Conservation (phyloP, 2,113 vertebrate species). For the Corydoras maculifer region DNA sequence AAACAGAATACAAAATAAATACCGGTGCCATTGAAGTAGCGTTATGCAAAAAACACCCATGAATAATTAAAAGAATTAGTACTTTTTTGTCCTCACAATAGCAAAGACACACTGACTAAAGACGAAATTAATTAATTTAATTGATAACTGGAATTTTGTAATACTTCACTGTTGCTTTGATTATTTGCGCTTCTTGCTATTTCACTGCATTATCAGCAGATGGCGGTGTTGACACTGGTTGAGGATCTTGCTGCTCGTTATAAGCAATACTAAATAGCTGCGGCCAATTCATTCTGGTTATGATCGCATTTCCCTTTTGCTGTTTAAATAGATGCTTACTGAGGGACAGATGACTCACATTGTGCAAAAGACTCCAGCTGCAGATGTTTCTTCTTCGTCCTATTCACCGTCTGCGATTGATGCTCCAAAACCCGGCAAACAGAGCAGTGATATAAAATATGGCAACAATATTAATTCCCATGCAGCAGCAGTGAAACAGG, state of each 20-base stretch:
- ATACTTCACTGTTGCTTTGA: neutral
- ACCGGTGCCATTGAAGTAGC: too few relatives aligned
- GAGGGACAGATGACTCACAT: conserved; percentile 57
- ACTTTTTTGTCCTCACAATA: too few relatives aligned
- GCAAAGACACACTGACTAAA: too few relatives aligned
- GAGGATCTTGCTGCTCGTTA: neutral
- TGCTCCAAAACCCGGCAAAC: neutral
- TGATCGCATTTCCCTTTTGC: neutral
- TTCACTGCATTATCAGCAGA: conserved; percentile 18
- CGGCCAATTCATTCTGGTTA: neutral
- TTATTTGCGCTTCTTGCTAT: neutral
- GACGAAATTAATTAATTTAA: too few relatives aligned
- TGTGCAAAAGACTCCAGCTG: conserved; percentile 25
- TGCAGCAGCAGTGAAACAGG: neutral
- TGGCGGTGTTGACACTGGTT: conserved; percentile 11
- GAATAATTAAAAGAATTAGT: too few relatives aligned
- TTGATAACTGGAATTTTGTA: too few relatives aligned
- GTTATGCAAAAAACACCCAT: too few relatives aligned
- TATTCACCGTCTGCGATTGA: neutral
- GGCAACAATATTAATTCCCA: conserved; percentile 13
- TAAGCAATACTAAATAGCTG: neutral
- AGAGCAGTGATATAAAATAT: conserved; percentile 8
- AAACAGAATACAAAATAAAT: too few relatives aligned
- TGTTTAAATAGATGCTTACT: conserved; percentile 34
- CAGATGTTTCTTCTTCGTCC: conserved; percentile 21